phyloP scores from a whole-genome alignment of 2,888 invertebrate species.

The Drosophila trichaetosa region DNA sequence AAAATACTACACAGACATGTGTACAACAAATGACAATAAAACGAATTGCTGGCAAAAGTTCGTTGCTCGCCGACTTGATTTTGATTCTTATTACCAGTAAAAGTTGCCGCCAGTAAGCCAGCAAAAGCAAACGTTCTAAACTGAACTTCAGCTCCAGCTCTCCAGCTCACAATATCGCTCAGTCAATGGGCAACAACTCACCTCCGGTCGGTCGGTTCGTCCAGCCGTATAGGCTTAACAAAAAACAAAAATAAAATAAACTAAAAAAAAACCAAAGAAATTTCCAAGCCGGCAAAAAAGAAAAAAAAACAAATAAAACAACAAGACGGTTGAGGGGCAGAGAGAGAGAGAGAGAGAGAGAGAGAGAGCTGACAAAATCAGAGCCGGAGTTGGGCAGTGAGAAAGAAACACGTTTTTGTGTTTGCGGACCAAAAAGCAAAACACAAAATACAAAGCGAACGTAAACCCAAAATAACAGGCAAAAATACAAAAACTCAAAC shows the following conservation, averaged over 20 bases:
- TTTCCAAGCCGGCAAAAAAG: constrained; percentile 64
- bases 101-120: constrained; percentile 32
- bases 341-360: neutral
- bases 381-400: constrained; percentile 36
- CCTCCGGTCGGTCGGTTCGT: constrained; percentile 17
- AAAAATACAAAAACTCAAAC: constrained; percentile 43
- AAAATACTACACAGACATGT: constrained; percentile 2
- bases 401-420: constrained; percentile 77
- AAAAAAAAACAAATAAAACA: constrained; percentile 16
- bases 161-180: constrained; percentile 15
- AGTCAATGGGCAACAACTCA: constrained; percentile 20
- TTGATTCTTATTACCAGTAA: constrained; percentile 45
- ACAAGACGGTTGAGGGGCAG: constrained; percentile 6
- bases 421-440: constrained; percentile 63
- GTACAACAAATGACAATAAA: constrained; percentile 35
- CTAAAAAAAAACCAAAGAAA: constrained; percentile 46
- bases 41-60: constrained; percentile 66
- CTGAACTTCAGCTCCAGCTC: constrained; percentile 28
- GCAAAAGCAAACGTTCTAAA: constrained; percentile 54
- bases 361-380: constrained; percentile 14
- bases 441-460: constrained; percentile 27
- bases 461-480: constrained; percentile 30
- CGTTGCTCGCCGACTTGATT: constrained; percentile 65
- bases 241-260: constrained; percentile 16
- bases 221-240: constrained; percentile 36